phyloP scores from a whole-genome alignment of 1,140 invertebrate species.

The Ladona fulva region DNA sequence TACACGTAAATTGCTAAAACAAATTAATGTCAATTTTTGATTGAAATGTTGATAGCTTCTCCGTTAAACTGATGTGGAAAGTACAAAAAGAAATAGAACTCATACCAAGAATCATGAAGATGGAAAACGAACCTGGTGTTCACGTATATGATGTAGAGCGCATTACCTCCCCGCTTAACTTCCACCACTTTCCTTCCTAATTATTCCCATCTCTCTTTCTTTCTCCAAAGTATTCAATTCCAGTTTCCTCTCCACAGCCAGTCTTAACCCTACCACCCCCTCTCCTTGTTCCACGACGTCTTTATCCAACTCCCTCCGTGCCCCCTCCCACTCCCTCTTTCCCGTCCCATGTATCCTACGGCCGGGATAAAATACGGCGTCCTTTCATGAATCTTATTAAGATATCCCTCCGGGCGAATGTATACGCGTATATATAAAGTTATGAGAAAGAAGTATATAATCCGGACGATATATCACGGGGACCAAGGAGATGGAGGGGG shows the following conservation, averaged over 20 bases:
- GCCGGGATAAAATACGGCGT: constrained; percentile 52
- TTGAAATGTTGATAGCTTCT: too few species aligned
- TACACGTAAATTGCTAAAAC: too few species aligned
- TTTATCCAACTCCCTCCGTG: constrained; percentile 35
- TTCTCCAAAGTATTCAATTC: constrained; percentile 15
- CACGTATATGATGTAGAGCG: too few species aligned
- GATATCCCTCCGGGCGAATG: constrained; percentile 41
- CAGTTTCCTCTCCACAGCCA: constrained; percentile 6
- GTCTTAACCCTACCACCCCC: constrained; percentile 2
- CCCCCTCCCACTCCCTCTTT: constrained; percentile 26
- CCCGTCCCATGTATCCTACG: neutral
- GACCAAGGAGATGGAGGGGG: neutral
- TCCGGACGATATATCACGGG: constrained; percentile 2
- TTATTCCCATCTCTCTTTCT: constrained; percentile 25
- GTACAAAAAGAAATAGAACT: too few species aligned
- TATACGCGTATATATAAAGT: constrained; percentile 10
- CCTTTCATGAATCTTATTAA: constrained; percentile 64
- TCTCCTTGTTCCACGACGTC: neutral
- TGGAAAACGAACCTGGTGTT: too few species aligned
- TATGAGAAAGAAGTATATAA: constrained; percentile 10
- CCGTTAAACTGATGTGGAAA: too few species aligned
- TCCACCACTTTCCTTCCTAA: neutral
- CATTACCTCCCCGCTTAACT: neutral
- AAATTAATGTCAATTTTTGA: too few species aligned
- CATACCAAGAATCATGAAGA: too few species aligned